phyloP scores from a whole-genome alignment of 1,140 invertebrate genomes.

The Drosophila chauvacae region DNA sequence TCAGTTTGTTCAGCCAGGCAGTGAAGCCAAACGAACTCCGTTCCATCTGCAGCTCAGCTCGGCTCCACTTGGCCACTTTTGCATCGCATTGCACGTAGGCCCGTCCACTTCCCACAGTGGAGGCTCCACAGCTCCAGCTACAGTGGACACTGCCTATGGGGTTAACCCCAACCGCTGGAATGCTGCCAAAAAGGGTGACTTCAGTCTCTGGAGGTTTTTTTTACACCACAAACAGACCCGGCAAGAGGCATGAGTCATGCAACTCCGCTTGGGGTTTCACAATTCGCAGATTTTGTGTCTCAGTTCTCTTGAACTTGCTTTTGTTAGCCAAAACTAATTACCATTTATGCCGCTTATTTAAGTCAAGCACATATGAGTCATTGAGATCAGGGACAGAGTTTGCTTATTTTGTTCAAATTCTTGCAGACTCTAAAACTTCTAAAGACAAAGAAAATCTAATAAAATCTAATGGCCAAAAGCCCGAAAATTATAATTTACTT shows the following conservation, averaged over 20 bases:
- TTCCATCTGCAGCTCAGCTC: conserved; percentile 35
- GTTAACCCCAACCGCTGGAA: conserved; percentile 6
- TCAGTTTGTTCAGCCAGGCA: conserved; percentile 41
- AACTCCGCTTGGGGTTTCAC: conserved; percentile 10
- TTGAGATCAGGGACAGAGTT: conserved; percentile 7
- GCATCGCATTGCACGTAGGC: conserved; percentile 43
- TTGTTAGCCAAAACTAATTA: conserved; percentile 11
- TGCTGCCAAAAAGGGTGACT: conserved; percentile 18
- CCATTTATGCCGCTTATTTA: conserved; percentile 13
- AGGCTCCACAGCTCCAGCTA: conserved; percentile 28
- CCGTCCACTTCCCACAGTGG: conserved; percentile 50
- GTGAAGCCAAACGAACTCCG: conserved; percentile 52
- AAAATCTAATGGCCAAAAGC: not conserved
- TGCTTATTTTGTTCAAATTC: not conserved
- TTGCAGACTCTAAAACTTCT: not conserved
- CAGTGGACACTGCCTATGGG: conserved; percentile 28
- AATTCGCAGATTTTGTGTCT: conserved; percentile 11
- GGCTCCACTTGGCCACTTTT: conserved; percentile 44
- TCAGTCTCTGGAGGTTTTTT: conserved; percentile 9
- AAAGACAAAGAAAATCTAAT: not conserved
- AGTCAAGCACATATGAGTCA: conserved; percentile 9
- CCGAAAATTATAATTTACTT: not conserved
- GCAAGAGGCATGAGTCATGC: conserved; percentile 17
- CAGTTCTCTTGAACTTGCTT: conserved; percentile 15
- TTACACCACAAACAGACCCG: not conserved